A percentile compares a stretch with the other conserved stretches of the same genome.
These are phyloP conservation scores for Dorcus hopei DNA, from an alignment of 2,888 invertebrate species.

Conservation along the genomic window DNA sequence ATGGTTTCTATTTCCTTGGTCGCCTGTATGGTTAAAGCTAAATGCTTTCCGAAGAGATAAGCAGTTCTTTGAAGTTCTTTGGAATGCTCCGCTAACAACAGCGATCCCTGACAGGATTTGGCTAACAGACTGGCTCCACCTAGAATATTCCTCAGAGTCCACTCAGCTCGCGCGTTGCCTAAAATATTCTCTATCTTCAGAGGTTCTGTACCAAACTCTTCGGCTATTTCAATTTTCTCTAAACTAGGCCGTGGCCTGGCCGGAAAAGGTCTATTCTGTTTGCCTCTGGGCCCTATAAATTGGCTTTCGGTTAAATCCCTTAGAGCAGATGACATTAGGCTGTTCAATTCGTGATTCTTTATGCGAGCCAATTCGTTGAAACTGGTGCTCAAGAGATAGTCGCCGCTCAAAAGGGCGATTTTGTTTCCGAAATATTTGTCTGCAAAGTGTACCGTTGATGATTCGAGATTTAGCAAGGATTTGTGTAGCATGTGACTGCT, in stretches of 20 bases:
- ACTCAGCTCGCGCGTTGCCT: slow-evolving; percentile 70
- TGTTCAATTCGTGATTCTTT: slow-evolving; percentile 74
- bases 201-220: slow-evolving; percentile 32
- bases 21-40: slow-evolving; percentile 83
- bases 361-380: slow-evolving; percentile 80
- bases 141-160: slow-evolving; percentile 72
- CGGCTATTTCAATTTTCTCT: slow-evolving; percentile 25
- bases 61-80: slow-evolving; percentile 71
- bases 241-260: slow-evolving; percentile 39
- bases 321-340: slow-evolving; percentile 81
- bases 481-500: slow-evolving; percentile 84
- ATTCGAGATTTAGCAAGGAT: slow-evolving; percentile 74
- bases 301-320: slow-evolving; percentile 85
- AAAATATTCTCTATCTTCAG: slow-evolving; percentile 35
- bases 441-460: slow-evolving; percentile 51
- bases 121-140: slow-evolving; percentile 71
- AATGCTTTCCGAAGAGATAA: slow-evolving; percentile 82
- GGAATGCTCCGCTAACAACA: slow-evolving; percentile 77
- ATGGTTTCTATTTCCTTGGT: slow-evolving; percentile 7
- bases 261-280: slow-evolving; percentile 78
- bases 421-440: slow-evolving; percentile 94
- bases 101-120: slow-evolving; percentile 80
- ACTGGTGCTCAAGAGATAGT: slow-evolving; percentile 87
- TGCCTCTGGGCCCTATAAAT: slow-evolving; percentile 78
- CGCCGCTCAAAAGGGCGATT: slow-evolving; percentile 83